Conservation (phyloP, 2,113 vertebrate species). For the Pycnonotus jocosus region DNA sequence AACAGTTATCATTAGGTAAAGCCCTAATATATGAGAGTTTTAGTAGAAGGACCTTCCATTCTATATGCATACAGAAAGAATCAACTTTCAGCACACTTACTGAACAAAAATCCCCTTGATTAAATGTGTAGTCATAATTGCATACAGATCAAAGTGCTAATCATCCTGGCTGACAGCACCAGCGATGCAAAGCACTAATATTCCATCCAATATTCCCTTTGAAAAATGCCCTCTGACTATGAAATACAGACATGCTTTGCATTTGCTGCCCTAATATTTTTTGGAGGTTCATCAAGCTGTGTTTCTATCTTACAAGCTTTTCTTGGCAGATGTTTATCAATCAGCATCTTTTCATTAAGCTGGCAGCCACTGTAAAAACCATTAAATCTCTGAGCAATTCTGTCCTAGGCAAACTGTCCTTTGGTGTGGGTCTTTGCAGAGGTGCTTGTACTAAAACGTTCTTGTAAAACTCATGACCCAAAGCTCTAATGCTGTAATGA, state of each 20-base stretch:
- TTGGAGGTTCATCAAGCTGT: background rate
- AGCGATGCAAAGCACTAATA: constrained; percentile 28
- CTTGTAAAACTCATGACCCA: background rate
- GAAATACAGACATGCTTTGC: background rate
- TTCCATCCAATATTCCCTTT: background rate
- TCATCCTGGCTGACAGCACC: constrained; percentile 29
- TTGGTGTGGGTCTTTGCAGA: background rate
- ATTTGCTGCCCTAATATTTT: background rate
- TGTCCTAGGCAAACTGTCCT: background rate
- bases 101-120: constrained; percentile 21
- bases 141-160: constrained; percentile 48
- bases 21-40: background rate
- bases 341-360: background rate
- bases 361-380: background rate
- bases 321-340: background rate
- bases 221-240: constrained; percentile 9
- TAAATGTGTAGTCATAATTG: constrained; percentile 35
- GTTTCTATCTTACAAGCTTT: background rate
- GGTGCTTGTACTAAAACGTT: background rate
- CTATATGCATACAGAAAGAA: background rate
- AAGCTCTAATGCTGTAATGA: background rate
- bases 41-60: background rate
- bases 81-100: background rate
- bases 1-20: background rate
- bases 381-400: background rate